These are phyloP conservation scores for Ormyrus labotus DNA, from an alignment of 2,888 invertebrate genomes.

Conservation along the genomic window DNA sequence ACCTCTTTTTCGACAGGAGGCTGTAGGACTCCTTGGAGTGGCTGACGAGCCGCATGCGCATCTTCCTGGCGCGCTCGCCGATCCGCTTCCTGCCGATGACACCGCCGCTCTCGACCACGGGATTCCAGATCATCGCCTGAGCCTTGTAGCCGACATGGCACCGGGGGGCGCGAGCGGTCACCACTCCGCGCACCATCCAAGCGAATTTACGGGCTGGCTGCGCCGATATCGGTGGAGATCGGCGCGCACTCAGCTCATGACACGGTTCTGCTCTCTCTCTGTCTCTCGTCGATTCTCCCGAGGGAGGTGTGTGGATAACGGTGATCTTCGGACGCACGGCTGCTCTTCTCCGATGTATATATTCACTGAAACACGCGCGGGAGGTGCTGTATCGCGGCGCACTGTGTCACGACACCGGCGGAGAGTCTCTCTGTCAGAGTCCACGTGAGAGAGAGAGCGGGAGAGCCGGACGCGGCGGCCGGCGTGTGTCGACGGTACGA, in stretches of 20 bases:
- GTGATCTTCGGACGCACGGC: background rate
- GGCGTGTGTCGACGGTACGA: background rate
- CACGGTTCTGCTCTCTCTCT: conserved; percentile 50
- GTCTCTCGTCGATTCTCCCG: background rate
- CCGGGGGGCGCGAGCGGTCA: conserved; percentile 5
- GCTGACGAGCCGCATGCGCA: conserved; percentile 73
- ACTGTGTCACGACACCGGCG: conserved; percentile 17
- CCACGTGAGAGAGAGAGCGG: background rate
- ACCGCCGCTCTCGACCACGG: conserved; percentile 71
- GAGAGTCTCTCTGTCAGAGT: conserved; percentile 17
- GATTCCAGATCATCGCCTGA: conserved; percentile 43
- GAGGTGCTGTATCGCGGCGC: conserved; percentile 9
- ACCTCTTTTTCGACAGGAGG: conserved; percentile 74
- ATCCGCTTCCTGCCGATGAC: conserved; percentile 68
- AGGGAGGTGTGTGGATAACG: too few relatives aligned
- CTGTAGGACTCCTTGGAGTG: conserved; percentile 74
- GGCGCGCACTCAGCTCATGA: conserved; percentile 26
- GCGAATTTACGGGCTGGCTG: background rate
- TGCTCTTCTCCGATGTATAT: background rate
- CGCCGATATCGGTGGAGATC: background rate
- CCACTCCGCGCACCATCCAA: conserved; percentile 42
- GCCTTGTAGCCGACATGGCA: conserved; percentile 31
- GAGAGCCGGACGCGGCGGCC: background rate
- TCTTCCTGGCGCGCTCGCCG: conserved; percentile 65
- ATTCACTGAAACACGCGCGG: background rate